A percentile compares a stretch with the other conserved stretches of the same genome.
Conservation (phyloP, 1,140 invertebrate genomes). For the Cydia fagiglandana region DNA sequence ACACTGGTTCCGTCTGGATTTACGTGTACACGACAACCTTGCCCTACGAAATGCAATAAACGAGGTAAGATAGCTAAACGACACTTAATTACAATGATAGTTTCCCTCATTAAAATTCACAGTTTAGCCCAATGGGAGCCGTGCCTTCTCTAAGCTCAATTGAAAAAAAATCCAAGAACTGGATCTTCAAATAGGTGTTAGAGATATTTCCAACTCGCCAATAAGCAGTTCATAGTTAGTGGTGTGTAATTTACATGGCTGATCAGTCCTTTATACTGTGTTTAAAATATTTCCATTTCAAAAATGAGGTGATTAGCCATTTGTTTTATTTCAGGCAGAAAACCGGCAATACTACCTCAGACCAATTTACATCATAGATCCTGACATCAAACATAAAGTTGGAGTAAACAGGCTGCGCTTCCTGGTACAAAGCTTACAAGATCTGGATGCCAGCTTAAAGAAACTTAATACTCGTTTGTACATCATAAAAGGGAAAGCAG, state of each 20-base stretch:
- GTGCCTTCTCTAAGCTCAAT: too few relatives aligned
- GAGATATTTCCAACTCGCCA: too few relatives aligned
- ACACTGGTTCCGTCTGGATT: slow-evolving; percentile 87
- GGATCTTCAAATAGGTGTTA: too few relatives aligned
- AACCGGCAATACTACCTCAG: slow-evolving; percentile 77
- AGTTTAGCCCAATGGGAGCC: not conserved
- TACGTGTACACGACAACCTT: slow-evolving; percentile 87
- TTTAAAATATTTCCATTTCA: too few relatives aligned
- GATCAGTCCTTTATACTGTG: too few relatives aligned
- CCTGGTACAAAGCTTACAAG: slow-evolving; percentile 83
- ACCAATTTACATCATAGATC: slow-evolving; percentile 85
- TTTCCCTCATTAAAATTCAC: slow-evolving; percentile 1
- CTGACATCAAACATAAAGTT: slow-evolving; percentile 82
- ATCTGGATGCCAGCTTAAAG: slow-evolving; percentile 82
- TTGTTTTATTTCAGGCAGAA: slow-evolving; percentile 62
- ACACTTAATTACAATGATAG: not conserved
- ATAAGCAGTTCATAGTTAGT: too few relatives aligned
- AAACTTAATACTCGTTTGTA: slow-evolving; percentile 81
- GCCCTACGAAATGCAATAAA: slow-evolving; percentile 81
- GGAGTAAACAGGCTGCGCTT: slow-evolving; percentile 86
- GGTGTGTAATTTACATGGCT: too few relatives aligned
- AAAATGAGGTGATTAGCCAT: not conserved
- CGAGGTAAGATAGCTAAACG: slow-evolving; percentile 58
- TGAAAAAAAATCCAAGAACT: too few relatives aligned
- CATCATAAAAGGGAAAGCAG: slow-evolving; percentile 83